Evolutionary conservation across 2,113 vertebrate species (phyloP).

Genomic region (Melanotaenia duboulayi): DNA sequence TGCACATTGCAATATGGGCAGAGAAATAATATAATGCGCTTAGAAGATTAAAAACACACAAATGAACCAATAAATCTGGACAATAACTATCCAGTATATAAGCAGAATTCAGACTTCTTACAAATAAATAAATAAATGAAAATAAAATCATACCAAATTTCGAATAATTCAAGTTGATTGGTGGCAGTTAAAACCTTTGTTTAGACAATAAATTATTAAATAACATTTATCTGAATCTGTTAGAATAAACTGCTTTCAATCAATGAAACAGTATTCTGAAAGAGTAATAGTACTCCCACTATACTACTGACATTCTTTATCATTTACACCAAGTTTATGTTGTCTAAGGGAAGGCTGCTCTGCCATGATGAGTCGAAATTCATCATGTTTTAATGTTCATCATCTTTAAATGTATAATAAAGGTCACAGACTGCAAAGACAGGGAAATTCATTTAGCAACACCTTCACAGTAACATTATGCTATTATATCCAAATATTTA

Average conservation of each 20-base stretch:
- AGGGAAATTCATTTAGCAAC: conserved; percentile 42
- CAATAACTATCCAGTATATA: conserved; percentile 8
- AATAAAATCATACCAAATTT: conserved; percentile 19
- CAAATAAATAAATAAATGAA: conserved; percentile 17
- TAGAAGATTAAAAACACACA: conserved; percentile 21
- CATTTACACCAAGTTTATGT: conserved; percentile 50
- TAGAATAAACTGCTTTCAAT: conserved; percentile 40
- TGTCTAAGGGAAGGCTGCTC: conserved; percentile 40
- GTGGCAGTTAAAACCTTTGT: conserved; percentile 33
- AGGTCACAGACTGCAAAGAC: conserved; percentile 40
- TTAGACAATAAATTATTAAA: conserved; percentile 26
- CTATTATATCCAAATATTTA: conserved; percentile 50
- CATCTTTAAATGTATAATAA: conserved; percentile 36
- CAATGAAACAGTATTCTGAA: conserved; percentile 40
- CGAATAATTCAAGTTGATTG: background rate
- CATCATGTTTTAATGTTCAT: conserved; percentile 35
- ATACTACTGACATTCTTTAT: conserved; percentile 59
- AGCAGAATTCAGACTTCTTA: conserved; percentile 9
- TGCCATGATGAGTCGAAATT: conserved; percentile 21
- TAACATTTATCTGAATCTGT: conserved; percentile 43
- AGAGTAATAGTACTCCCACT: conserved; percentile 35
- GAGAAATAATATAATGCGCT: conserved; percentile 4
- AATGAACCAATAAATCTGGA: conserved; percentile 28
- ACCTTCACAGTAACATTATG: conserved; percentile 49
- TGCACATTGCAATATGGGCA: conserved; percentile 50